A percentile compares a stretch with the other conserved stretches of the same genome.
Conservation (phyloP, 2,888 invertebrate genomes). For the Yponomeuta evonymella region DNA sequence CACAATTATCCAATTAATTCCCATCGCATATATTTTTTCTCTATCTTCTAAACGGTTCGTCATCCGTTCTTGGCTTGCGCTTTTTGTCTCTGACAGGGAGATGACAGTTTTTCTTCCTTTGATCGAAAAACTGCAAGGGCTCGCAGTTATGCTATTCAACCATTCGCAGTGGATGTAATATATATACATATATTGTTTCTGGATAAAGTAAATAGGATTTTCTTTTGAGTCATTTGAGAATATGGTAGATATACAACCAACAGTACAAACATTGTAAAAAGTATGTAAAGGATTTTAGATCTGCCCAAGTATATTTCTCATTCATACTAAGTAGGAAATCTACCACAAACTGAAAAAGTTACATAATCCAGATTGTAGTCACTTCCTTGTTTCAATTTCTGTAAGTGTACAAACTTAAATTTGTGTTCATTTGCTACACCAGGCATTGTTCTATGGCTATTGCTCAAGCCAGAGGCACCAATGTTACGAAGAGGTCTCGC, state of each 20-base stretch:
- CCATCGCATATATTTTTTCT: background rate
- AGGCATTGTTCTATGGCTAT: background rate
- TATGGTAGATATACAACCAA: too few species aligned
- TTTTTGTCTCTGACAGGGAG: background rate
- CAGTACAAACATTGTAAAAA: too few species aligned
- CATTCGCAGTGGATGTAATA: background rate
- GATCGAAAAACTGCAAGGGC: background rate
- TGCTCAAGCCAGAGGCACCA: background rate
- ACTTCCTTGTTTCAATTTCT: background rate
- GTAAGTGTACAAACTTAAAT: background rate
- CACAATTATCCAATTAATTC: background rate
- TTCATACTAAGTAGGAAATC: too few species aligned
- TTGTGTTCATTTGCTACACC: background rate
- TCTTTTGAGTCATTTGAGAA: background rate
- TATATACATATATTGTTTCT: background rate
- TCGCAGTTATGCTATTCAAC: background rate
- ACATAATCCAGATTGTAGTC: too few species aligned
- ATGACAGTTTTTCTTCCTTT: conserved; percentile 1
- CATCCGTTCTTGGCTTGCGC: background rate
- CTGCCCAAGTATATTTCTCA: too few species aligned
- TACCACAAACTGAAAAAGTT: too few species aligned
- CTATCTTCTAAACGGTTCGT: background rate
- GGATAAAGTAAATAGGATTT: background rate
- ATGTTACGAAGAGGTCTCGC: background rate
- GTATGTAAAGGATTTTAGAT: too few species aligned